Percentiles rank a stretch among this genome's conserved stretches.
Evolutionary conservation across 2,888 invertebrate species (phyloP).

Genomic region (Thecocarcelia acutangulata): DNA sequence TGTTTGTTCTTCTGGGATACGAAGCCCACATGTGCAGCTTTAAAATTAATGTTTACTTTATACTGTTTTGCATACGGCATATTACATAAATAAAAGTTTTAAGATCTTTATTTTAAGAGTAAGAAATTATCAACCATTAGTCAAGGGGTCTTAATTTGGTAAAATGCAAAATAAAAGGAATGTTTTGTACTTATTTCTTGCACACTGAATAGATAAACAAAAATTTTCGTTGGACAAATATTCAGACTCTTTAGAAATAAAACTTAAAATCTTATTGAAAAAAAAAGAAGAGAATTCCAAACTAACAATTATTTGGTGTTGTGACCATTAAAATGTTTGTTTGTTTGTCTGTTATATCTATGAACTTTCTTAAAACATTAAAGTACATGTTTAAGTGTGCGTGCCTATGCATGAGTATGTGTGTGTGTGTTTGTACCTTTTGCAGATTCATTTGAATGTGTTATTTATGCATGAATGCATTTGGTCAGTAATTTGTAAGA

Average conservation of each 20-base stretch:
- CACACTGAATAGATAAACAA: conserved; percentile 36
- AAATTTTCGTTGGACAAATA: conserved; percentile 42
- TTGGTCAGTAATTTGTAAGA: conserved; percentile 63
- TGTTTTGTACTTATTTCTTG: conserved; percentile 18
- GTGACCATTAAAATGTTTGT: conserved; percentile 67
- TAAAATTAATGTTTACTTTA: conserved; percentile 7
- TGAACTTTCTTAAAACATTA: conserved; percentile 37
- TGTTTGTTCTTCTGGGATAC: neutral
- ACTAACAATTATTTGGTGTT: conserved; percentile 66
- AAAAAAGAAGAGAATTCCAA: conserved; percentile 36
- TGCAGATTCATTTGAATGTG: conserved; percentile 67
- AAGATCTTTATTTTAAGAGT: conserved; percentile 55
- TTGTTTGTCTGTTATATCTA: conserved; percentile 27
- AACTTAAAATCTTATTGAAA: conserved; percentile 6
- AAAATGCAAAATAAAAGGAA: conserved; percentile 44
- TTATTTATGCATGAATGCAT: conserved; percentile 68
- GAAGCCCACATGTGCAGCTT: conserved; percentile 33
- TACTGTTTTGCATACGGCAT: conserved; percentile 16
- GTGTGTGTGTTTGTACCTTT: conserved; percentile 3
- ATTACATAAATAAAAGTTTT: conserved; percentile 48
- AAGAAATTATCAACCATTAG: conserved; percentile 63
- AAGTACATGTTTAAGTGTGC: neutral
- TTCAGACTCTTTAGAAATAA: conserved; percentile 1
- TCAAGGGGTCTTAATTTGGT: conserved; percentile 66
- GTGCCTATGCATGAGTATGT: neutral